Evolutionary conservation across 2,797 vertebrate species (phyloP), one percentile per base, ranked within the genome.

Genomic region (Chaunax sp.): DNA sequence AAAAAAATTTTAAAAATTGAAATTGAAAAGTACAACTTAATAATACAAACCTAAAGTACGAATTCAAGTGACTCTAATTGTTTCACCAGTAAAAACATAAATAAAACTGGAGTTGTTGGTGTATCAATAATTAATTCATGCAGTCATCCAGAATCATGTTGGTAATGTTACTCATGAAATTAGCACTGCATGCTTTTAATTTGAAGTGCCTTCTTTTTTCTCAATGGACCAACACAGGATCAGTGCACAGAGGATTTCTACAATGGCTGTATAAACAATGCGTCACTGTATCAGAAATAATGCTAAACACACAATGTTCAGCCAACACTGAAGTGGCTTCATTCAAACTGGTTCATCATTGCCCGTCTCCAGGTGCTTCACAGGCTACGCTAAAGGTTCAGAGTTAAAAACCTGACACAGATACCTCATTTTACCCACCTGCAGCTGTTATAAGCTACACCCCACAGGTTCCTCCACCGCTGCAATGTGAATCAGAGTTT

Each of bases 401-500:
- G 67, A 84, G 75, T 81, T 80, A 28, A 40, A 77, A 76, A 69
- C 77, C 83, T 61, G 9, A 85, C 83, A 52, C 74, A 80, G 55
- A 89, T 90, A 90, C 91, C 89, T 90, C 87, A 90, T 75, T 22
- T 33, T 9, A 55, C 51, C 64, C 40, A 60, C 69, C 59, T 40
- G 70, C 72, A 77, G 76, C 70, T 73, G n/a, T n/a, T n/a, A 80
- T 85, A 88, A 87, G 93, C 94, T 94, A 93, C 92, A 87, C 76
- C 91, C 92, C 86, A 89, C 92, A 92, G 92, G 91, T 94, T 93
- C 92, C 92, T 94, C 93, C 92, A 87, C 95, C 92, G 95, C 96
- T 95, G 95, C 95, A 95, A 95, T 95, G 94, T 96, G 94, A 96
- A 95, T 71, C 69, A 20, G 14, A 47, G 54, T 60, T 46, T 35